phyloP scores from a whole-genome alignment of 2,888 invertebrate genomes.

The Lysandra coridon region DNA sequence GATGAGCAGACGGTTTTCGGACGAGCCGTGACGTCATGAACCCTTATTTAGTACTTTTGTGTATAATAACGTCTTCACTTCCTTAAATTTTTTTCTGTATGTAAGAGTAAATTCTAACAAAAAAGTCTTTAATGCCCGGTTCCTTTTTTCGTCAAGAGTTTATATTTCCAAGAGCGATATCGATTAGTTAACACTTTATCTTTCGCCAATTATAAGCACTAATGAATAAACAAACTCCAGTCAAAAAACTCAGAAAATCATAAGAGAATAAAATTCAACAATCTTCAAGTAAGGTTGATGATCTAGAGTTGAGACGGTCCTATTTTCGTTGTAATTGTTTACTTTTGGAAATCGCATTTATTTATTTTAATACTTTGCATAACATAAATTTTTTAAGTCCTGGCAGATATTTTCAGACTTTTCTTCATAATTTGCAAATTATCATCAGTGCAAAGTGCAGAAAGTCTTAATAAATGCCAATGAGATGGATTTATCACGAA shows the following conservation, averaged over 20 bases:
- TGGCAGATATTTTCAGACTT: background rate
- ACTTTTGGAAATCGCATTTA: background rate
- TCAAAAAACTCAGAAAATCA: too few relatives aligned
- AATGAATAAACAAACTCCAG: too few relatives aligned
- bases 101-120: too few relatives aligned
- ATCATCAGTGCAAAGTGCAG: background rate
- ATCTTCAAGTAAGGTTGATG: background rate
- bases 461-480: background rate
- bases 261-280: too few relatives aligned
- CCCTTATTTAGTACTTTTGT: conserved; percentile 14
- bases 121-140: too few relatives aligned
- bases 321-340: background rate
- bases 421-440: background rate
- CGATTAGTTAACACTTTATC: too few relatives aligned
- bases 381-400: background rate
- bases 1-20: conserved; percentile 1
- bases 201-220: too few relatives aligned
- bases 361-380: background rate
- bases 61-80: background rate
- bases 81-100: background rate
- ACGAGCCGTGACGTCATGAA: background rate
- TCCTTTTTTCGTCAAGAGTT: too few relatives aligned
- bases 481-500: too few relatives aligned
- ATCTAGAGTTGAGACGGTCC: too few relatives aligned
- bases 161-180: too few relatives aligned